These are phyloP conservation scores for Cataglyphis hispanica DNA, from an alignment of 1,140 invertebrate genomes.

Conservation along the genomic window DNA sequence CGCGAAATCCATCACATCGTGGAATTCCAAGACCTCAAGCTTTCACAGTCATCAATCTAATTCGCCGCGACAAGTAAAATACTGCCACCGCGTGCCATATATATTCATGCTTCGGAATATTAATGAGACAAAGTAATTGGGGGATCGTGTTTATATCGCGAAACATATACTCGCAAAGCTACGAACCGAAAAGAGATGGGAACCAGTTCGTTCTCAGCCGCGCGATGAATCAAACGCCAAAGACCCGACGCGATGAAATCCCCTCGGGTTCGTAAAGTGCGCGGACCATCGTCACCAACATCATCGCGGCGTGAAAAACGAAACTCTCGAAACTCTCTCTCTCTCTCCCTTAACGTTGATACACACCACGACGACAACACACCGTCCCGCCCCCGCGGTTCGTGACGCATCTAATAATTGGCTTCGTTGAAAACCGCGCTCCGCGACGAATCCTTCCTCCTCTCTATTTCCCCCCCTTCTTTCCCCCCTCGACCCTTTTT, in stretches of 20 bases:
- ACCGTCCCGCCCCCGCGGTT: conserved; percentile 48
- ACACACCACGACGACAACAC: conserved; percentile 50
- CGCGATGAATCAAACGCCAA: conserved; percentile 14
- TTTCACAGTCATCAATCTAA: background rate
- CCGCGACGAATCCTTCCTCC: conserved; percentile 85
- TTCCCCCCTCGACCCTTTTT: conserved; percentile 70
- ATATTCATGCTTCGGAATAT: background rate
- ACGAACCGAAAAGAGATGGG: background rate
- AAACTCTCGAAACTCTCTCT: conserved; percentile 63
- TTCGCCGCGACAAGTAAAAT: background rate
- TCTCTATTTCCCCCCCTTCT: conserved; percentile 67
- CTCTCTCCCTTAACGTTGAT: conserved; percentile 43
- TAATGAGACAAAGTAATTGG: conserved; percentile 26
- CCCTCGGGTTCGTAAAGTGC: background rate
- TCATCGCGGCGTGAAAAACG: conserved; percentile 50
- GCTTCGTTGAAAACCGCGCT: conserved; percentile 86
- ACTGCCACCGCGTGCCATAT: no score
- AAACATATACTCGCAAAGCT: background rate
- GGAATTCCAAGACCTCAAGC: no score
- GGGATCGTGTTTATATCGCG: conserved; percentile 22
- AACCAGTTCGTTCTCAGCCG: background rate
- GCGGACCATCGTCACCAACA: background rate
- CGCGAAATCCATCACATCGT: no score
- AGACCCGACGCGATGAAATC: background rate
- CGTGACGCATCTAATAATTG: conserved; percentile 86